Base-by-base conservation (phyloP, 2,113 vertebrate genomes). In the Arothron firmamentum region DNA sequence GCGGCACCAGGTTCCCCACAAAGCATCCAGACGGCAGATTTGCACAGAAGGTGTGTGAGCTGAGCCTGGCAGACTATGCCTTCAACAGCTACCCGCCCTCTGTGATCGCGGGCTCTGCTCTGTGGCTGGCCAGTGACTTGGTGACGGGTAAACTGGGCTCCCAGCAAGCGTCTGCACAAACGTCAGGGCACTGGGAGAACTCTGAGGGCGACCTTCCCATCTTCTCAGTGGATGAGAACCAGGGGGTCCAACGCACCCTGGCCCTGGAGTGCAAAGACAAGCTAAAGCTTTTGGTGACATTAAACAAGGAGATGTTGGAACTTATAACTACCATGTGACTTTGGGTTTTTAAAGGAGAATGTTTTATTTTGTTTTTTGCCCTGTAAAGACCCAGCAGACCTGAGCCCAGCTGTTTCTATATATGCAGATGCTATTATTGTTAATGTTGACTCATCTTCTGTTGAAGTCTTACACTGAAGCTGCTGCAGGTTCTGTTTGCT, bases 61-160 rank as follows among this genome's bases (percentile, higher is more conserved):
- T 99, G 71, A 97, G 93, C 78, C 78, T 98, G 51, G 94, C 96
- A 0, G 96, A 99, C 80, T 96, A 97, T 1, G 76, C 94, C 15
- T 98, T 99, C 79, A 91, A 86, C 75, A 83, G 80, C 14, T 97
- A 95, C 64, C 34, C 85, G 0, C 94, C 96, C 0, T 98, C 96
- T 4, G 83, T 96, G 50, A 88, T 94, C 66, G 95, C 94, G 3
- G 61, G 87, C 45, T 91, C 93, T 64, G 92, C 94, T 20, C 79
- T 97, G 64, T 88, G 67, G 3, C 62, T 96, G 47, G 93, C 94
- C 0, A 84, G 90, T 20, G 89, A 88, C 18, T 72, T 95, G 63
- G 75, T 94, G 67, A 28, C 15, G 31, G 47, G 66, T 52, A 56
- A 74, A 42, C 43, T 16, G 9, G 48, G 31, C 9, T 5, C 21